These are phyloP conservation scores for Toxotes lorentzi DNA, from an alignment of 2,797 vertebrate species.

Conservation along the genomic window DNA sequence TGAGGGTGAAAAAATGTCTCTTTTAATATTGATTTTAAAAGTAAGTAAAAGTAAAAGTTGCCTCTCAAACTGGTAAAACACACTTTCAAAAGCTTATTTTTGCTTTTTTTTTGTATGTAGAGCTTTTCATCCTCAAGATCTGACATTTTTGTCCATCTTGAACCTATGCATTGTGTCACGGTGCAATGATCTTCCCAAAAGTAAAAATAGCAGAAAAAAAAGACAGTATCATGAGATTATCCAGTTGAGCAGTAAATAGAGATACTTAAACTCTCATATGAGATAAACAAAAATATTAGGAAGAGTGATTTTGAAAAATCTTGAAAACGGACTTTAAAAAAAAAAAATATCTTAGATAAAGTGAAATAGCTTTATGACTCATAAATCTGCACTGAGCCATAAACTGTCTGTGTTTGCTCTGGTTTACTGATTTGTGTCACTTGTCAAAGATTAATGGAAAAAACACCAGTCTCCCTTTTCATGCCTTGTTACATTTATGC, in stretches of 20 bases:
- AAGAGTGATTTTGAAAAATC: too few relatives aligned
- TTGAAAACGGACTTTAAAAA: too few relatives aligned
- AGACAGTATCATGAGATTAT: not conserved
- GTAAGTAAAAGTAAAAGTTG: not conserved
- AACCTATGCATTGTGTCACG: not conserved
- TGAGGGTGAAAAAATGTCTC: too few relatives aligned
- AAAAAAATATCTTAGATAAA: not conserved
- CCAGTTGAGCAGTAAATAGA: not conserved
- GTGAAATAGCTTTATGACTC: not conserved
- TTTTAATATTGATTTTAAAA: not conserved
- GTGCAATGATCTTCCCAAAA: not conserved
- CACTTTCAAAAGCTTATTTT: not conserved
- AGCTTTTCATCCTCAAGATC: not conserved
- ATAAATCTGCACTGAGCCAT: conserved; percentile 8
- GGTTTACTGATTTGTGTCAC: conserved; percentile 26
- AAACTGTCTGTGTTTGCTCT: not conserved
- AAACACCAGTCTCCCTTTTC: conserved; percentile 24
- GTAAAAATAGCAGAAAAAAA: not conserved
- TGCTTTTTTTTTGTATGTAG: not conserved
- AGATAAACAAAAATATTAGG: too few relatives aligned
- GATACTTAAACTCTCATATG: not conserved
- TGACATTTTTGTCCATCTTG: not conserved
- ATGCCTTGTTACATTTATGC: conserved; percentile 44
- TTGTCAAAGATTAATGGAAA: conserved; percentile 26
- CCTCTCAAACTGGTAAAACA: not conserved